Evolutionary conservation across 2,888 invertebrate species (phyloP), one percentile per base, ranked within the genome.

Genomic region (Eupithecia subumbrata): DNA sequence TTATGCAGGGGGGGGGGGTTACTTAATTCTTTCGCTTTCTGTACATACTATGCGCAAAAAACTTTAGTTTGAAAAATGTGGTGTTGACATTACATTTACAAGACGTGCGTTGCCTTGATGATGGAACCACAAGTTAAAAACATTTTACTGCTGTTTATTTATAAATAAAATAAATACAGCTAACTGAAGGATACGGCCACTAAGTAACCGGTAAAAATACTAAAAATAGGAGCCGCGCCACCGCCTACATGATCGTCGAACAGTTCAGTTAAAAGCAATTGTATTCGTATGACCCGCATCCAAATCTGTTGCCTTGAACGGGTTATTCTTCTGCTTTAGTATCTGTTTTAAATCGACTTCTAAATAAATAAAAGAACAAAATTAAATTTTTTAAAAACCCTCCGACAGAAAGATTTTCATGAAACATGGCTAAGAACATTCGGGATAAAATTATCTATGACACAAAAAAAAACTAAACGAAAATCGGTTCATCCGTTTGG

Each of bases 161-260:
- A 75, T 75, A 73, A 75, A 77, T 77, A 43, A 34, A 68, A 45
- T 71, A 75, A 73, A 71, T 69, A 70, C 48, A 69, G 63, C 73
- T 79, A 79, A 73, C 69, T 45, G 71, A 73, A 78, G 79, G 78
- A 80, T 79, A 74, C 72, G 69, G 69, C 77, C 69, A 72, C 71
- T 73, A 78, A 76, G 78, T 74, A 79, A 77, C 70, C 73, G 79
- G 72, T 77, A 74, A 78, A 80, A 78, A 75, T 76, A 76, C 80
- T 81, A 79, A 80, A 81, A 80, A 79, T 81, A 81, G 80, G 76
- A 73, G 56, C 71, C 76, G 69, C 72, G 75, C 75, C 73, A 71
- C 75, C 76, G 75, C 78, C 78, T 78, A 79, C 79, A 75, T 72
- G 69, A 67, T 74, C 73, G 68, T 76, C 72, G 74, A 78, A 71